phyloP scores from a whole-genome alignment of 2,113 vertebrate species.

The Zapus hudsonius region DNA sequence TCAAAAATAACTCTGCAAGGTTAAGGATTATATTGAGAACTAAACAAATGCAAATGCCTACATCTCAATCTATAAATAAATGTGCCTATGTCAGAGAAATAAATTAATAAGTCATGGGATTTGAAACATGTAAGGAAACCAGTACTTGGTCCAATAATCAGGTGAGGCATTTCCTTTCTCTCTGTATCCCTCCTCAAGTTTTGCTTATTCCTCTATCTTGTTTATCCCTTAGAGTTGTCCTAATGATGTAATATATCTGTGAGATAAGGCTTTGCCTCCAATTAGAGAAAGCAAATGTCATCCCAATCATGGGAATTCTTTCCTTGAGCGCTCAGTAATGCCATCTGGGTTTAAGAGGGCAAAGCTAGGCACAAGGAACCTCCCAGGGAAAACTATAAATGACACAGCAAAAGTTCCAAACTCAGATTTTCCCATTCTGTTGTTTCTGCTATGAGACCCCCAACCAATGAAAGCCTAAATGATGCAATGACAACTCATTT shows the following conservation, averaged over 20 bases:
- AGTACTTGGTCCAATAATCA: neutral
- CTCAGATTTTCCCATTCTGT: neutral
- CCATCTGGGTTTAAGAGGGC: neutral
- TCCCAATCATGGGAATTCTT: neutral
- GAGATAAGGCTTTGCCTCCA: neutral
- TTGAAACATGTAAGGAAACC: neutral
- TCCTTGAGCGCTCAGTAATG: neutral
- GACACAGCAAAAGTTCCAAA: neutral
- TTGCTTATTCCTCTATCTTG: neutral
- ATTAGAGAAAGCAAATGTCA: neutral
- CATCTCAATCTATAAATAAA: neutral
- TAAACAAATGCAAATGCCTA: neutral
- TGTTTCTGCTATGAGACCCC: neutral
- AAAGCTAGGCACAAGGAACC: neutral
- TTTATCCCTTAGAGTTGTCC: neutral
- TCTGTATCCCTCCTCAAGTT: neutral
- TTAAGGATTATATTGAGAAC: neutral
- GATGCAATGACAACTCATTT: neutral
- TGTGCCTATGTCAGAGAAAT: neutral
- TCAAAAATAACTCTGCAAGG: neutral
- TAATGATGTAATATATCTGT: neutral
- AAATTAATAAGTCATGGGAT: neutral
- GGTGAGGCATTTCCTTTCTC: neutral
- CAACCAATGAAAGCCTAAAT: neutral
- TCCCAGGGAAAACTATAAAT: neutral